Conservation (phyloP, 35 echinoderm and acorn worm genomes). For the Eucidaris tribuloides region DNA sequence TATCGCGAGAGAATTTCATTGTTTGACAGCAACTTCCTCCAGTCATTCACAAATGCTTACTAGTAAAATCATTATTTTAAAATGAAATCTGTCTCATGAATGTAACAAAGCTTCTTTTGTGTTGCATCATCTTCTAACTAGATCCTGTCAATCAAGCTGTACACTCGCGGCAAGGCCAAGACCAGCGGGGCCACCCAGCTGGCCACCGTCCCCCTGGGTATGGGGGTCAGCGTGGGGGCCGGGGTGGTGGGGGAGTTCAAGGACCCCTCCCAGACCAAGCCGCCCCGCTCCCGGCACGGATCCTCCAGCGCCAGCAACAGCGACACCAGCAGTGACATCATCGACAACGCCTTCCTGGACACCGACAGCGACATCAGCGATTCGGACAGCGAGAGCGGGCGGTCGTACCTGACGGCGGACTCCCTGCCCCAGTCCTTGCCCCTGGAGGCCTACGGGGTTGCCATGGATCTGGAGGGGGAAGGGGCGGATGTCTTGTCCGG, state of each 20-base stretch:
- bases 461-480: neutral
- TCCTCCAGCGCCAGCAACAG: neutral
- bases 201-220: neutral
- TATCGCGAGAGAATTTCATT: no score
- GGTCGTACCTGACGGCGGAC: slow-evolving; percentile 10
- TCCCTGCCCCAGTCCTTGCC: slow-evolving; percentile 33
- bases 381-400: slow-evolving; percentile 42
- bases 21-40: no score
- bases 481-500: neutral
- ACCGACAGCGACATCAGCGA: slow-evolving; percentile 29
- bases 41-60: no score
- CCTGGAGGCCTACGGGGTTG: neutral
- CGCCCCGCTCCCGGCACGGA: neutral
- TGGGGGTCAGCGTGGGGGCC: neutral
- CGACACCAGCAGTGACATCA: slow-evolving; percentile 4
- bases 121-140: neutral
- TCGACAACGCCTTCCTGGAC: neutral
- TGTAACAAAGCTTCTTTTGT: no score
- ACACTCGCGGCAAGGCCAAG: slow-evolving; percentile 72
- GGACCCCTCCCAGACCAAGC: slow-evolving; percentile 10
- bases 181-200: slow-evolving; percentile 35
- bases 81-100: no score
- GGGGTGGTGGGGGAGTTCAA: neutral
- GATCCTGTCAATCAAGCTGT: slow-evolving; percentile 91
- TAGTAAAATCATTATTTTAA: no score